These are phyloP conservation scores for Marmota monax DNA, from an alignment of 2,113 vertebrate genomes.

Conservation along the genomic window DNA sequence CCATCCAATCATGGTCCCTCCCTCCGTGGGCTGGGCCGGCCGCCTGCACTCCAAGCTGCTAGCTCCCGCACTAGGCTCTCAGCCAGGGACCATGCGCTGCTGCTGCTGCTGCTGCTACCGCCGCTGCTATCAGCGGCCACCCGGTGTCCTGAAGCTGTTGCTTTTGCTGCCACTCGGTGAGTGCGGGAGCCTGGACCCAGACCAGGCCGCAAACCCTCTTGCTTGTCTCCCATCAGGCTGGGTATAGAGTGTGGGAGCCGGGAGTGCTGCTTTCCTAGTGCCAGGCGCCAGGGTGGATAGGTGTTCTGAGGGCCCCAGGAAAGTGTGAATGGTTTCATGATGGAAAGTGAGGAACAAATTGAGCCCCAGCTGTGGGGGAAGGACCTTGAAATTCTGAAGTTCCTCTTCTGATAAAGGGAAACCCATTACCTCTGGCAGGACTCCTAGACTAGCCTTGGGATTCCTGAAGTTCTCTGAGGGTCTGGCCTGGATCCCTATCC, in stretches of 20 bases:
- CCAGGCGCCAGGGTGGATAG: neutral
- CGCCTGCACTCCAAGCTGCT: neutral
- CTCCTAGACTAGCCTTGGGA: neutral
- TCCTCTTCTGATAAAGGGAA: slow-evolving; percentile 5
- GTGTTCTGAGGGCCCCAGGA: neutral
- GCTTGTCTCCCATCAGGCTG: neutral
- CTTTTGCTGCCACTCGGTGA: slow-evolving; percentile 75
- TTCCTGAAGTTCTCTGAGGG: slow-evolving; percentile 9
- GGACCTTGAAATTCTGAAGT: neutral
- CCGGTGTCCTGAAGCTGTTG: slow-evolving; percentile 47
- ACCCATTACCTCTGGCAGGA: neutral
- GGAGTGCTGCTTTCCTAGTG: neutral
- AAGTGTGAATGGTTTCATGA: slow-evolving; percentile 5
- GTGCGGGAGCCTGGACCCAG: neutral
- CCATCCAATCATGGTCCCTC: slow-evolving; percentile 69
- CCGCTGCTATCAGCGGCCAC: neutral
- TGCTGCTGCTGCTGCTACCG: neutral
- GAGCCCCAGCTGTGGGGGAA: neutral
- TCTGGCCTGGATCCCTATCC: neutral
- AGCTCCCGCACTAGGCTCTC: slow-evolving; percentile 66
- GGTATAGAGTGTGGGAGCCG: neutral
- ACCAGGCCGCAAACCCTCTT: neutral
- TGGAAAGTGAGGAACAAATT: neutral
- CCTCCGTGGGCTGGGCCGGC: slow-evolving; percentile 53
- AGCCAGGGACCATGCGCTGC: slow-evolving; percentile 67